Conservation (phyloP, 2,113 vertebrate species). For the Cyanoderma ruficeps region DNA sequence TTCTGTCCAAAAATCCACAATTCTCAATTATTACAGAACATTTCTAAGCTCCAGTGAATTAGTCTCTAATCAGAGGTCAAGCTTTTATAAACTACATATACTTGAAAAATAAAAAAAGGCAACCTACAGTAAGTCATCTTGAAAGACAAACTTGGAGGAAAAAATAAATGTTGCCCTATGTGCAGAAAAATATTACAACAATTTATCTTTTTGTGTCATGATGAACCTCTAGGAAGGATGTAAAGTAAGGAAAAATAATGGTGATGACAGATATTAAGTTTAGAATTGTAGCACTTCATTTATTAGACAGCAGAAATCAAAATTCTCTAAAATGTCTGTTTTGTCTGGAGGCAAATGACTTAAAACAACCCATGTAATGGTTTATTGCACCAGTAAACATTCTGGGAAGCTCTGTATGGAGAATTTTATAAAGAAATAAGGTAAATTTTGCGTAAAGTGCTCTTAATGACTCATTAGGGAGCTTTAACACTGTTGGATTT, state of each 20-base stretch:
- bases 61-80: slow-evolving; percentile 20
- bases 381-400: slow-evolving; percentile 52
- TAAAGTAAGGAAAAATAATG: slow-evolving; percentile 47
- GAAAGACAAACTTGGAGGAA: slow-evolving; percentile 7
- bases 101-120: not conserved
- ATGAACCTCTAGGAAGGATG: slow-evolving; percentile 31
- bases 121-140: not conserved
- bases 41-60: slow-evolving; percentile 15
- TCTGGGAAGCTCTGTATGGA: slow-evolving; percentile 31
- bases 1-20: not conserved
- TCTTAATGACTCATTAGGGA: not conserved
- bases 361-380: not conserved
- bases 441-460: slow-evolving; percentile 55
- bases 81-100: not conserved
- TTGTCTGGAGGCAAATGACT: slow-evolving; percentile 63
- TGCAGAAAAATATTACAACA: slow-evolving; percentile 46
- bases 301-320: slow-evolving; percentile 48
- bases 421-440: slow-evolving; percentile 53
- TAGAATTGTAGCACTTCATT: slow-evolving; percentile 57
- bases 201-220: slow-evolving; percentile 48
- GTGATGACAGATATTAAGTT: slow-evolving; percentile 49
- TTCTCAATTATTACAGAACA: not conserved
- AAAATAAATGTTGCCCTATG: not conserved
- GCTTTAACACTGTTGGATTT: slow-evolving; percentile 15
- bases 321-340: slow-evolving; percentile 59